Evolutionary conservation across 2,888 invertebrate species (phyloP), one percentile per base, ranked within the genome.

Genomic region (Apeira syringaria): DNA sequence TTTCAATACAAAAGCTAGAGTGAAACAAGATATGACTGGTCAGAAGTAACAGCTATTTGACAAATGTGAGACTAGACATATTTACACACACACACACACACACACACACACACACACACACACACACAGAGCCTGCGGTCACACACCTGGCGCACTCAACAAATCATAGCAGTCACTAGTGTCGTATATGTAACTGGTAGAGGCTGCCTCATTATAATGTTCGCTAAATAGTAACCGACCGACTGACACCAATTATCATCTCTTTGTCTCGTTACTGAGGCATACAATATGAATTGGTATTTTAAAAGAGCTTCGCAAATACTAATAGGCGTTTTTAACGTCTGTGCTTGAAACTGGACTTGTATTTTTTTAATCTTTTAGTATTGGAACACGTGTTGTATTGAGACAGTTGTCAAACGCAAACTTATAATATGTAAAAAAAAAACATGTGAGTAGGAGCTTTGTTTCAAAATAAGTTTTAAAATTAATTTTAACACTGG

Each of bases 61-160:
- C 71, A 53, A 39, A 44, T n/a, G n/a, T n/a, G n/a, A n/a, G n/a
- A n/a, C n/a, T 61, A 76, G 66, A 66, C 71, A 76, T 76, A 65
- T 62, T 58, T 39, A 45, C 59, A 59, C 56, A 42, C 59, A 61
- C 59, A 58, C 56, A 59, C 53, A 49, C 44, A 41, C 40, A 44
- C 61, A 76, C 67, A 66, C 71, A 76, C 75, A 65, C 63, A 58
- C 39, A 45, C 59, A 59, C 56, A 42, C 59, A 61, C 59, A 58
- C 56, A 59, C 53, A 49, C 44, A 41, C 44, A 41, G 50, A 62
- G 68, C 50, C 60, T 67, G 60, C 51, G 56, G 50, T 37, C 50
- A 26, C 59, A 61, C 74, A 67, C 74, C 73, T 74, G 74, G 66
- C 61, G 56, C 44, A 39, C 35, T 20, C 53, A 49, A 61, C 61